Conservation (phyloP, 2,113 vertebrate species). For the Tympanuchus pallidicinctus region DNA sequence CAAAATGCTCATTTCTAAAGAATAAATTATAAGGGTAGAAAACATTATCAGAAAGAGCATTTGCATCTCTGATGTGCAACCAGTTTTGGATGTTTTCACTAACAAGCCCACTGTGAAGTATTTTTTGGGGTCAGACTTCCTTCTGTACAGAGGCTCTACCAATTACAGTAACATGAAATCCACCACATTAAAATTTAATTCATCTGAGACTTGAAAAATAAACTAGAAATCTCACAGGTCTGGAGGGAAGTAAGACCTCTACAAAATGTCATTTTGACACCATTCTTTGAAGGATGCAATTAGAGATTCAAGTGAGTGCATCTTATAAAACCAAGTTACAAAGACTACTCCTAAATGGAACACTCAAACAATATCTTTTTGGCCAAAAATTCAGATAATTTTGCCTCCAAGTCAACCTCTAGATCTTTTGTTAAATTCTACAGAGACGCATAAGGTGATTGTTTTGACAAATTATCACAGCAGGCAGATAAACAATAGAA, state of each 20-base stretch:
- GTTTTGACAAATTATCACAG: background rate
- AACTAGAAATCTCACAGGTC: background rate
- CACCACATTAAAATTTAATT: conserved; percentile 10
- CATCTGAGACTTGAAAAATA: background rate
- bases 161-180: background rate
- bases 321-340: background rate
- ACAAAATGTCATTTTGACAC: background rate
- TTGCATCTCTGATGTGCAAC: background rate
- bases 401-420: background rate
- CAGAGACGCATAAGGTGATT: accelerated
- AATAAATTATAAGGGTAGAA: background rate
- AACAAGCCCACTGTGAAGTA: background rate
- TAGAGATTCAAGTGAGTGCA: background rate
- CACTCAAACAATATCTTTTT: background rate
- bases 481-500: background rate
- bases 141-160: background rate
- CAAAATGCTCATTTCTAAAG: background rate
- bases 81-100: background rate
- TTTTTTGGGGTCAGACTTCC: background rate
- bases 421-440: background rate
- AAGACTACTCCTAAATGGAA: background rate
- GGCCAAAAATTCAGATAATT: background rate
- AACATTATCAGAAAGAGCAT: background rate
- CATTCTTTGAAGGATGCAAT: background rate
- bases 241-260: background rate